These are phyloP conservation scores for Homarus americanus DNA, from an alignment of 1,140 invertebrate genomes.

Conservation along the genomic window DNA sequence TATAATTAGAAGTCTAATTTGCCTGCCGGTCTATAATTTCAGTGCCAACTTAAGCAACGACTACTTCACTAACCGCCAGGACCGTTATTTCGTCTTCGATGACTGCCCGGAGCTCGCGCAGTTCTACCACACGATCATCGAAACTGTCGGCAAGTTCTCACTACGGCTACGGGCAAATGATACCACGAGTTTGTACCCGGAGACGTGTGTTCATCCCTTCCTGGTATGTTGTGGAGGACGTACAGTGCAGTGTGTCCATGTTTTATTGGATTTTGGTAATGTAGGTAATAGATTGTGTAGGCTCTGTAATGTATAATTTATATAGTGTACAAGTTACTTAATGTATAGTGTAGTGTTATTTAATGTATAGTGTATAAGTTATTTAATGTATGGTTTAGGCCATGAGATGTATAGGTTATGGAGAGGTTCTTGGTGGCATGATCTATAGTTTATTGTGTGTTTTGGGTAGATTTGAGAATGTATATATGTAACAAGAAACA, in stretches of 20 bases:
- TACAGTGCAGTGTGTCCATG: no score
- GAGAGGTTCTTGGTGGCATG: no score
- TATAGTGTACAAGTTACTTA: no score
- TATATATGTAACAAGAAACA: no score
- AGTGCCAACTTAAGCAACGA: slow-evolving; percentile 98
- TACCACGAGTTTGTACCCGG: background rate
- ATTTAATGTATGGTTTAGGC: no score
- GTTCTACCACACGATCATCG: slow-evolving; percentile 85
- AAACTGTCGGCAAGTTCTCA: slow-evolving; percentile 80
- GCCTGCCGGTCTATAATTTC: slow-evolving; percentile 76
- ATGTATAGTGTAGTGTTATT: no score
- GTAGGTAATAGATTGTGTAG: background rate
- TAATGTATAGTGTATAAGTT: no score
- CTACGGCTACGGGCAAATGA: slow-evolving; percentile 78
- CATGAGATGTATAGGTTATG: no score
- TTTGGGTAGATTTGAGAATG: no score
- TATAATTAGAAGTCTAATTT: no score
- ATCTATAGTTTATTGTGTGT: no score
- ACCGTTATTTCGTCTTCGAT: slow-evolving; percentile 95
- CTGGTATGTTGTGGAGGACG: slow-evolving; percentile 38
- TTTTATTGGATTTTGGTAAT: background rate
- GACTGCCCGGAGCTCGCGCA: slow-evolving; percentile 88
- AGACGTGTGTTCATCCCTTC: slow-evolving; percentile 40
- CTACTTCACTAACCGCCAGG: slow-evolving; percentile 98
- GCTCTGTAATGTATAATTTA: no score